Percentiles rank a stretch among this genome's conserved stretches.
Conservation (phyloP, 2,888 invertebrate genomes). For the Allacma fusca region DNA sequence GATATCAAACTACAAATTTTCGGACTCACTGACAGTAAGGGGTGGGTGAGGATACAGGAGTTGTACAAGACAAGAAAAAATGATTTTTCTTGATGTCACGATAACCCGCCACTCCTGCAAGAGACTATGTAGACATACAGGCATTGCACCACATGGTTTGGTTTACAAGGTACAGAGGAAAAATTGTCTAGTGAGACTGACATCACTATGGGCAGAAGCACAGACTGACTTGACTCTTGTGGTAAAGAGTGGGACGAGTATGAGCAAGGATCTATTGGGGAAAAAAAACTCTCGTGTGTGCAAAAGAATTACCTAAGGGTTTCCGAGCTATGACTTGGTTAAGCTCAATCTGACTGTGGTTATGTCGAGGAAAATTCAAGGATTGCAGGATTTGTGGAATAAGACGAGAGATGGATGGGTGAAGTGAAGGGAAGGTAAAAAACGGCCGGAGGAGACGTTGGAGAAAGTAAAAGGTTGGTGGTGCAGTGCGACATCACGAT, state of each 20-base stretch:
- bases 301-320: background rate
- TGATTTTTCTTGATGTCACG: too few relatives aligned
- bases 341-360: constrained; percentile 12
- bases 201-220: too few relatives aligned
- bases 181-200: too few relatives aligned
- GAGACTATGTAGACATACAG: too few relatives aligned
- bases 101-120: too few relatives aligned
- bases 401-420: background rate
- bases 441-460: background rate
- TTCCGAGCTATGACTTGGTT: background rate
- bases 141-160: too few relatives aligned
- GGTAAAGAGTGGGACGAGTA: background rate
- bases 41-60: too few relatives aligned
- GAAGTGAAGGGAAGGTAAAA: background rate
- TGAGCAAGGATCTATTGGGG: background rate
- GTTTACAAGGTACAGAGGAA: too few relatives aligned
- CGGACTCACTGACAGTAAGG: too few relatives aligned
- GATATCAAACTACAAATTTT: too few relatives aligned
- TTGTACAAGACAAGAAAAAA: too few relatives aligned
- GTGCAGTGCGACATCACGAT: constrained; percentile 44
- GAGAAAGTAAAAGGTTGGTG: constrained; percentile 13
- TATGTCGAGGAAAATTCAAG: background rate
- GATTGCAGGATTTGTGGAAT: background rate
- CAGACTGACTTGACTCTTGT: background rate
- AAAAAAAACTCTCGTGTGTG: background rate